Evolutionary conservation across 2,888 invertebrate genomes (phyloP), one percentile per base, ranked within the genome.

Genomic region (Lymantria monacha): DNA sequence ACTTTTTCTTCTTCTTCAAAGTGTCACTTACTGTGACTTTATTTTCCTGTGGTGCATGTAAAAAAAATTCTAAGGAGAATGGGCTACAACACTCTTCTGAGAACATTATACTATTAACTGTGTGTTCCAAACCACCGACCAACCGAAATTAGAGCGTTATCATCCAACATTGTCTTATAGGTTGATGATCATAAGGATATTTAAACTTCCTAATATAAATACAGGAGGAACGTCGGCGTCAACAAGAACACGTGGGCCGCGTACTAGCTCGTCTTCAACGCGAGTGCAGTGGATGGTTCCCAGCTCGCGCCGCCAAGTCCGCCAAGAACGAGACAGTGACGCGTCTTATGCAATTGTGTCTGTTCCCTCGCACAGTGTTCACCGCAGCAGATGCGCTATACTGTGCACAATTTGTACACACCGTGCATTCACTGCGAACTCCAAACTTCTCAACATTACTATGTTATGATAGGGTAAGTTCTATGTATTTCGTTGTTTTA

Each of bases 241-340:
- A 99, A 79, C 94, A 95, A 59, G 98, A 98, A 72, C 99, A 99
- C 88, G 98, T 98, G 30, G 95, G 96, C 49, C 95, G 97, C 76
- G 97, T 99, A 44, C 92, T 95, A 72, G 93, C 93, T 69, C 92
- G 94, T 8, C 84, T 94, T 66, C 92, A 92, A 64, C 94, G 96
- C 85, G 97, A 97, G 79, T 97, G 97, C 76, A 95, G 93, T 74
- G 92, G 93, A 43, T 97, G 97, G 97, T 97, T 98, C 87, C 93
- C 96, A 37, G 95, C 96, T 41, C 93, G 96, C 70, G 95, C 96
- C 42, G 95, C 94, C 45, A 97, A 97, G 83, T 95, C 96, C 1
- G 97, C 98, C 48, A 98, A 98, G 89, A 98, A 97, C 85, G 98
- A 98, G 88, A 98, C 98, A 0, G 98, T 99, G 51, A 98, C 98